These are phyloP conservation scores for Nowickia ferox DNA, from an alignment of 2,888 invertebrate species.

Conservation along the genomic window DNA sequence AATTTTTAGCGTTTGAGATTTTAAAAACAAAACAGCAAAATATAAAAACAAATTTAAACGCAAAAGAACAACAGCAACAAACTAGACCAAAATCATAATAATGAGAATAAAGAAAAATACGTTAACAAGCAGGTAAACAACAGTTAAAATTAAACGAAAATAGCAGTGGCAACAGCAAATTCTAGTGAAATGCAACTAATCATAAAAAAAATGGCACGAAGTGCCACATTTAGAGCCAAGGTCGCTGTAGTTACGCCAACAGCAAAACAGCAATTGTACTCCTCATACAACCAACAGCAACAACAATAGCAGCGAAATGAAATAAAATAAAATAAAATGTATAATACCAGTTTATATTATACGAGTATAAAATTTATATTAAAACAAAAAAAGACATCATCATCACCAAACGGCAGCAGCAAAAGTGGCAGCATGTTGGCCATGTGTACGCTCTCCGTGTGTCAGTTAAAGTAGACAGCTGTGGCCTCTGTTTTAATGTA, in stretches of 20 bases:
- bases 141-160: constrained; percentile 29
- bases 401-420: constrained; percentile 4
- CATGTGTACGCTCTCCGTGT: constrained; percentile 35
- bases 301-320: constrained; percentile 52
- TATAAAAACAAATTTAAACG: neutral
- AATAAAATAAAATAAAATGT: constrained; percentile 47
- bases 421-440: constrained; percentile 16
- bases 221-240: constrained; percentile 70
- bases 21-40: constrained; percentile 14
- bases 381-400: neutral
- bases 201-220: constrained; percentile 69
- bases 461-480: constrained; percentile 71
- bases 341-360: neutral
- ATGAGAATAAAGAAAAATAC: neutral
- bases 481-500: constrained; percentile 67
- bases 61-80: constrained; percentile 29
- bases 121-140: constrained; percentile 38
- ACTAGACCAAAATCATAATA: neutral
- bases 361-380: constrained; percentile 21
- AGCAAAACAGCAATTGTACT: constrained; percentile 5
- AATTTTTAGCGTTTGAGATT: constrained; percentile 46
- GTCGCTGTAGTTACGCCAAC: constrained; percentile 58
- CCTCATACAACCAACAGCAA: constrained; percentile 31
- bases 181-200: constrained; percentile 59
- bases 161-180: constrained; percentile 27